Evolutionary conservation across 2,888 invertebrate genomes (phyloP).

Genomic region (Drosophila phalerata): DNA sequence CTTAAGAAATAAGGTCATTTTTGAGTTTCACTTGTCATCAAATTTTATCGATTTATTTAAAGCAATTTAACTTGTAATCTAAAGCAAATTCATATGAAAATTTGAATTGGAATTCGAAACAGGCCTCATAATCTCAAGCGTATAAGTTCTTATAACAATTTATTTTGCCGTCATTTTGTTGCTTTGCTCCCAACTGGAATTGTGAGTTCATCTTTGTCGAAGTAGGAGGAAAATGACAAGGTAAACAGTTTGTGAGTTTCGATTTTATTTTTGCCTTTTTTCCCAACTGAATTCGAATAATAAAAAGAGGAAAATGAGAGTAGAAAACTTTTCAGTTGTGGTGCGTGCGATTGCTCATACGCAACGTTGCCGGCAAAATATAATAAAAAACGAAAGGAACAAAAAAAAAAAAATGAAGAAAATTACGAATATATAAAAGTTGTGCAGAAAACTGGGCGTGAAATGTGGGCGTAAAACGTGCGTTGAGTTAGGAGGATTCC

Average conservation of each 20-base stretch:
- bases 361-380: conserved; percentile 41
- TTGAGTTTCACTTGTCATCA: background rate
- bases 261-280: conserved; percentile 45
- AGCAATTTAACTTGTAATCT: background rate
- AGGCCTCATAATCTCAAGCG: conserved; percentile 5
- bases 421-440: conserved; percentile 33
- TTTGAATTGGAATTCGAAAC: background rate
- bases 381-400: conserved; percentile 8
- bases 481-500: conserved; percentile 3
- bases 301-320: conserved; percentile 12
- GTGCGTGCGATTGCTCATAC: conserved; percentile 68
- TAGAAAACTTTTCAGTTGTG: conserved; percentile 37
- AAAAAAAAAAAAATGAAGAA: conserved; percentile 10
- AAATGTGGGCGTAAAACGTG: conserved; percentile 31
- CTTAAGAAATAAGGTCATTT: too few species aligned
- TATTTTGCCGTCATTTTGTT: background rate
- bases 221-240: conserved; percentile 24
- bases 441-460: conserved; percentile 38
- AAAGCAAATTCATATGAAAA: background rate
- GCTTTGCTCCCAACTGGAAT: background rate
- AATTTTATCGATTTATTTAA: background rate
- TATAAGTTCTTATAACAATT: conserved; percentile 4
- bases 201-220: background rate
- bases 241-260: conserved; percentile 57
- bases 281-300: conserved; percentile 47